These are phyloP conservation scores for Oreochromis mossambicus DNA, from an alignment of 2,797 vertebrate genomes.

Conservation along the genomic window DNA sequence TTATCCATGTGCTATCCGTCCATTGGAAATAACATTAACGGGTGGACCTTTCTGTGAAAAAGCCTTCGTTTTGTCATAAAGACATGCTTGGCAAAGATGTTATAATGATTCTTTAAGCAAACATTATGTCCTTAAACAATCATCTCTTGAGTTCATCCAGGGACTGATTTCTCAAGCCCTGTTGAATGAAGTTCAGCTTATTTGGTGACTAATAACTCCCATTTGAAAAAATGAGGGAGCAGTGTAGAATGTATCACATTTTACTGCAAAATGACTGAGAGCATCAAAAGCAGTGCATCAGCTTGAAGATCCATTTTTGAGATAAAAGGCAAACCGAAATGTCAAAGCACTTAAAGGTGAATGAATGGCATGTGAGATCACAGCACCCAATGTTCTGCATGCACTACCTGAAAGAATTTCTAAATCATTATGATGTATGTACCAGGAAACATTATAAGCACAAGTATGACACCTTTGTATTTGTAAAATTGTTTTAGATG, in stretches of 20 bases:
- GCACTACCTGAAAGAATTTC: neutral
- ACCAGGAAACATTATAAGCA: neutral
- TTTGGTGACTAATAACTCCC: conserved; percentile 47
- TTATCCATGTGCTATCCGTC: conserved; percentile 71
- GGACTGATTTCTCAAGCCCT: neutral
- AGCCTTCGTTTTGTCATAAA: conserved; percentile 39
- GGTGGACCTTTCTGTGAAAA: conserved; percentile 39
- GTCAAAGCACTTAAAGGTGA: conserved; percentile 62
- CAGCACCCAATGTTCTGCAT: neutral
- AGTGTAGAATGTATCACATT: neutral
- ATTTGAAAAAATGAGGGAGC: conserved; percentile 15
- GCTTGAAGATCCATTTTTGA: conserved; percentile 25
- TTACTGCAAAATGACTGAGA: neutral
- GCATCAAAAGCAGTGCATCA: conserved; percentile 19
- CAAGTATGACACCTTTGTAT: neutral
- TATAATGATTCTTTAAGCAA: conserved; percentile 10
- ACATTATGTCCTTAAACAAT: conserved; percentile 37
- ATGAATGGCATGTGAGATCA: conserved; percentile 2
- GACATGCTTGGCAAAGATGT: conserved; percentile 38
- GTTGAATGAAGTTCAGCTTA: conserved; percentile 12
- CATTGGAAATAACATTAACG: conserved; percentile 70
- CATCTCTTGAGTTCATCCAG: neutral
- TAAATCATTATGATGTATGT: neutral
- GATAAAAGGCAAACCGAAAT: conserved; percentile 49
- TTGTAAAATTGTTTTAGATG: neutral